These are phyloP conservation scores for Drosophila tanythrix DNA, from an alignment of 2,888 invertebrate species.

Conservation along the genomic window DNA sequence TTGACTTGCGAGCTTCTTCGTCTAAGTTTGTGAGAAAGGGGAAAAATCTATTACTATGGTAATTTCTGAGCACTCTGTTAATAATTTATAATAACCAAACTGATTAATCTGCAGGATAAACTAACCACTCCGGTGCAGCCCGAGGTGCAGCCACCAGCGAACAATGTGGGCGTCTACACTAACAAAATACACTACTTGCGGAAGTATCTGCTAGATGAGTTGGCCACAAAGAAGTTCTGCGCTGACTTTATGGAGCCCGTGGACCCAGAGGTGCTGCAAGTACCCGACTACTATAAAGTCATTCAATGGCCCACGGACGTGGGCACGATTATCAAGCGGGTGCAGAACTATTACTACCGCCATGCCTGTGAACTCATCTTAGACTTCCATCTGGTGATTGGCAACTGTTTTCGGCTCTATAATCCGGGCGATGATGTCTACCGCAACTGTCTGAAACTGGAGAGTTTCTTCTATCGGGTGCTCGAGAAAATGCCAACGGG, in stretches of 20 bases:
- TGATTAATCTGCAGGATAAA: not conserved
- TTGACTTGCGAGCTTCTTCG: not conserved
- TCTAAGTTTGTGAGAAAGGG: not conserved
- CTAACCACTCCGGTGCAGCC: slow-evolving; percentile 40
- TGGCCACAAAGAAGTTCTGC: slow-evolving; percentile 45
- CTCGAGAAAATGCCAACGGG: slow-evolving; percentile 42
- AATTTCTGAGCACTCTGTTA: not conserved
- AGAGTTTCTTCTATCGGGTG: slow-evolving; percentile 42
- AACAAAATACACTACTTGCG: slow-evolving; percentile 51
- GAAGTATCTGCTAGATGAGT: slow-evolving; percentile 49
- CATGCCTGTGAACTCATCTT: slow-evolving; percentile 20
- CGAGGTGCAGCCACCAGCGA: slow-evolving; percentile 29
- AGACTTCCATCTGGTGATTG: slow-evolving; percentile 37
- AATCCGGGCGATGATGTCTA: slow-evolving; percentile 17
- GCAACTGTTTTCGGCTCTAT: slow-evolving; percentile 38
- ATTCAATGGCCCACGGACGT: slow-evolving; percentile 46
- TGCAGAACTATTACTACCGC: slow-evolving; percentile 42
- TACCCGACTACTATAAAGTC: slow-evolving; percentile 32
- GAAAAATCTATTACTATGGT: not conserved
- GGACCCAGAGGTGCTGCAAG: slow-evolving; percentile 20
- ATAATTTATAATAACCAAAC: not conserved
- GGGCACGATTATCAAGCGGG: slow-evolving; percentile 45
- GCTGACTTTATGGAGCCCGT: slow-evolving; percentile 50
- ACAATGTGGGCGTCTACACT: slow-evolving; percentile 28
- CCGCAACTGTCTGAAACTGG: slow-evolving; percentile 39